Conservation (phyloP, 2,797 vertebrate species). For the Euphonia xanthogaster region DNA sequence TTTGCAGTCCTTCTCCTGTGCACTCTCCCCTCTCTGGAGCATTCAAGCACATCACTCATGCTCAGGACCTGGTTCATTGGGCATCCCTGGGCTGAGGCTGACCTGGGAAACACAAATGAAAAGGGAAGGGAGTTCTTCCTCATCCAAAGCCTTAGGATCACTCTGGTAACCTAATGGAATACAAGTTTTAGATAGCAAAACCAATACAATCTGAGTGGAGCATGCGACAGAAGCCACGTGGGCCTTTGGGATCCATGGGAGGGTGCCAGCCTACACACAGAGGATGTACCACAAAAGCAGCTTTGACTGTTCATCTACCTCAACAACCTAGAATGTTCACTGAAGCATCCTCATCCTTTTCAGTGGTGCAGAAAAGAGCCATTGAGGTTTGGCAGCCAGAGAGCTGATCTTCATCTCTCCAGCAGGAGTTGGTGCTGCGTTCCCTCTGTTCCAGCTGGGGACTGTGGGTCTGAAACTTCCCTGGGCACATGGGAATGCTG, state of each 20-base stretch:
- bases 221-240: neutral
- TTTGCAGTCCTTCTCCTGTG: neutral
- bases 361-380: constrained; percentile 35
- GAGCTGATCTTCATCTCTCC: constrained; percentile 13
- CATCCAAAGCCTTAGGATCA: neutral
- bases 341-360: constrained; percentile 8
- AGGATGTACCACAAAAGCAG: neutral
- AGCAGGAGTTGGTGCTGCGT: rapidly evolving
- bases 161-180: neutral
- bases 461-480: neutral
- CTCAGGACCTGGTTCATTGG: neutral
- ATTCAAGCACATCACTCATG: neutral
- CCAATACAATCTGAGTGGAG: neutral
- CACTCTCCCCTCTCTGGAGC: neutral
- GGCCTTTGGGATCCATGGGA: neutral
- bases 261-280: neutral
- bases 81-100: neutral
- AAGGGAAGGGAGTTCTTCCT: neutral
- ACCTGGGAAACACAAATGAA: neutral
- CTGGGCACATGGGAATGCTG: neutral
- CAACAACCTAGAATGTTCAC: neutral
- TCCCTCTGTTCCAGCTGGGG: neutral
- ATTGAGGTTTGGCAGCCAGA: constrained; percentile 16
- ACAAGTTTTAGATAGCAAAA: neutral
- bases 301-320: constrained; percentile 8